phyloP scores from a whole-genome alignment of 2,113 vertebrate species.

The Peromyscus maniculatus region DNA sequence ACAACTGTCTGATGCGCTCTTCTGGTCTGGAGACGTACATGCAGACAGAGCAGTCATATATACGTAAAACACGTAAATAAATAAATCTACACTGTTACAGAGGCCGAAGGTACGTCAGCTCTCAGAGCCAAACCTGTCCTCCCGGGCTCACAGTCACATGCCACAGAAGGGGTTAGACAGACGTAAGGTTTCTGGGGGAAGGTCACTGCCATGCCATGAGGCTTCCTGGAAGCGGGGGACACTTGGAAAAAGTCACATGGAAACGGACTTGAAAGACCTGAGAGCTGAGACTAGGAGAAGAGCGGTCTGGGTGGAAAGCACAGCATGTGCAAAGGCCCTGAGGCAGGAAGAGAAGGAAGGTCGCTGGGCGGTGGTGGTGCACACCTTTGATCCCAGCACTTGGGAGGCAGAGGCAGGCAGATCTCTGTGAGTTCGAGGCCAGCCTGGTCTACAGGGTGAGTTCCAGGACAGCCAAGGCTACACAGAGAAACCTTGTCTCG shows the following conservation, averaged over 20 bases:
- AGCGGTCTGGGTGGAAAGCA: background rate
- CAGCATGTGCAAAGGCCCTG: conserved; percentile 9
- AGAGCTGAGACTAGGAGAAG: background rate
- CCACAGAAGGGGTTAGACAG: background rate
- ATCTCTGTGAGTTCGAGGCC: too few species aligned
- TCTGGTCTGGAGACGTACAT: background rate
- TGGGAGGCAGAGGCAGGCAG: too few species aligned
- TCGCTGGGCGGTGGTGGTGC: too few species aligned
- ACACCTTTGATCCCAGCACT: too few species aligned
- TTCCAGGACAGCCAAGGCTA: too few species aligned
- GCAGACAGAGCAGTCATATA: background rate
- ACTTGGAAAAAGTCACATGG: background rate
- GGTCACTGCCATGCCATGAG: background rate
- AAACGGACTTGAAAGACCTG: background rate
- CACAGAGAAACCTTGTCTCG: too few species aligned
- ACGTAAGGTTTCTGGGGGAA: background rate
- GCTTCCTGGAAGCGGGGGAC: background rate
- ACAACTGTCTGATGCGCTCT: background rate
- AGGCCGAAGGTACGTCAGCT: background rate
- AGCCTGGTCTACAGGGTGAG: too few species aligned
- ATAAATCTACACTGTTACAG: background rate
- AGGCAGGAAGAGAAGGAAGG: background rate
- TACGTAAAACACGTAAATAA: background rate
- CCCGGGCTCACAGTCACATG: background rate
- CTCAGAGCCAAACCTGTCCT: background rate